Evolutionary conservation across 35 echinoderm and acorn worm species (phyloP).

Genomic region (Holothuria glaberrima): DNA sequence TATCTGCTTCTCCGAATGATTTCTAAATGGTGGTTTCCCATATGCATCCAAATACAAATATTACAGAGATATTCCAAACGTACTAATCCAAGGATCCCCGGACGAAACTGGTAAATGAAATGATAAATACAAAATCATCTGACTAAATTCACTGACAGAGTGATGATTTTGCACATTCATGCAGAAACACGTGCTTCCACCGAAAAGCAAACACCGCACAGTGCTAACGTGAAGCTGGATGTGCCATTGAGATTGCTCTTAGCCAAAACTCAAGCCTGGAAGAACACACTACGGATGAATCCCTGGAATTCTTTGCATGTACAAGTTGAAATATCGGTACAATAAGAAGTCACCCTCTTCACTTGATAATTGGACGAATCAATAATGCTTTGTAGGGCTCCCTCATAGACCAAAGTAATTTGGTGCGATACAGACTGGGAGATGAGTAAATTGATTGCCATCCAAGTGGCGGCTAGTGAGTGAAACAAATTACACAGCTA

Average conservation of each 20-base stretch:
- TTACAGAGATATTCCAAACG: slow-evolving; percentile 5
- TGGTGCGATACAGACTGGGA: slow-evolving; percentile 9
- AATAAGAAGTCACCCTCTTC: slow-evolving; percentile 16
- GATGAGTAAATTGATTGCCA: slow-evolving; percentile 37
- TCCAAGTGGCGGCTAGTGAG: too few species aligned
- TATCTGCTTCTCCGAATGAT: too few species aligned
- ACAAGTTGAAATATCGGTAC: neutral
- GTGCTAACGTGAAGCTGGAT: too few species aligned
- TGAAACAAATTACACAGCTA: too few species aligned
- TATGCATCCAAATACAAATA: neutral
- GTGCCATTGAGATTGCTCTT: too few species aligned
- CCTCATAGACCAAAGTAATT: slow-evolving; percentile 28
- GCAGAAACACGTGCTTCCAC: slow-evolving; percentile 32
- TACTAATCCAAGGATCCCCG: slow-evolving; percentile 15
- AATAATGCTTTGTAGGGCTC: slow-evolving; percentile 27
- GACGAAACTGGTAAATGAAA: too few species aligned
- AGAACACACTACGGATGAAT: too few species aligned
- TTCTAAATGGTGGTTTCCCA: too few species aligned
- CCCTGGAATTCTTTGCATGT: too few species aligned
- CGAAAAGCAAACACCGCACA: too few species aligned
- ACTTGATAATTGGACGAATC: slow-evolving; percentile 16
- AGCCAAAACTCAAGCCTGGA: too few species aligned
- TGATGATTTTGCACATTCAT: slow-evolving; percentile 25
- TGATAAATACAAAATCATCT: too few species aligned
- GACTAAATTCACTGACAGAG: neutral